Evolutionary conservation across 2,797 vertebrate genomes (phyloP), one percentile per base, ranked within the genome.

Genomic region (Sciaenops ocellatus): DNA sequence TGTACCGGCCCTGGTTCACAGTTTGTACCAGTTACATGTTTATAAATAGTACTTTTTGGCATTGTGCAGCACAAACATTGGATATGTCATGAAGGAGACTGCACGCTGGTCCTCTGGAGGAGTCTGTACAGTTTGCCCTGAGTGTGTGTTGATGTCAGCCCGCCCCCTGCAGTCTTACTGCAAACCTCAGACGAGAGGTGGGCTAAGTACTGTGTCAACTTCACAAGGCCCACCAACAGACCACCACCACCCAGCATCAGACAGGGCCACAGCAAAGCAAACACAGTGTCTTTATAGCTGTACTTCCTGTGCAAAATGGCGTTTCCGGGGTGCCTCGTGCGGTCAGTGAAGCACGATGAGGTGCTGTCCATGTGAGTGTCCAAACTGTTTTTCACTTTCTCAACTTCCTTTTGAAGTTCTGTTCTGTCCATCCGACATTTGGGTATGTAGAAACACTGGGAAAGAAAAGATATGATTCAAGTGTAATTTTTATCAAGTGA

Each of bases 371-470:
- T 87, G 59, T 65, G 81, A 50, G 65, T 15, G 41, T 90, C 89
- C 66, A 97, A 83, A 80, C 54, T 87, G 46, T 64, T 79, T 77
- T 94, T 94, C 76, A 97, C 92, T 47, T 89, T 86, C 52, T 87
- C 80, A 50, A 91, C 95, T 59, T 95, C 95, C 17, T 73, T 82
- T 41, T 92, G 75, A 63, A 96, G 90, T 28, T 93, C 90, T 0
- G 79, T 78, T 78, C 81, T 88, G 65, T 95, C 95, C 90, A 79
- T 87, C 44, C 91, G 94, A 84, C 96, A 96, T 87, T 94, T 96
- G 6, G 96, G 96, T 26, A 93, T 86, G 86, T 96, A 97, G 91
- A 97, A 97, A 90, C 96, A 97, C 97, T 97, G 65, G 61, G 51
- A 44, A 38, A 51, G 7, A 51, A 60, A 68, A 79, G 57, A 85